These are phyloP conservation scores for Brachionus manjavacas DNA, from an alignment of 1,140 invertebrate species.

Conservation along the genomic window DNA sequence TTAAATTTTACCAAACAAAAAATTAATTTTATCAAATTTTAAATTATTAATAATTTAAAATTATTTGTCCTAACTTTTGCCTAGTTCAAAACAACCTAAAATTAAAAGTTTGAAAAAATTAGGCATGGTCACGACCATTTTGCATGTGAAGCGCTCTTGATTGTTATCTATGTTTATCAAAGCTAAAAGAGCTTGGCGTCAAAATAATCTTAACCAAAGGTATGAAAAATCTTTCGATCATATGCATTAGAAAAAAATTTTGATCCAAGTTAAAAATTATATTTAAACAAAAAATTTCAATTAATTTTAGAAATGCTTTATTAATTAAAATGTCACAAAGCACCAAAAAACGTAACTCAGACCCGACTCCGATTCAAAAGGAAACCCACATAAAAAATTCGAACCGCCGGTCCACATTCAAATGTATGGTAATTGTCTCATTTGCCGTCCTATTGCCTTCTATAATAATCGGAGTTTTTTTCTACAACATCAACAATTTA, in stretches of 20 bases:
- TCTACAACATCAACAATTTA: neutral
- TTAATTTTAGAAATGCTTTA: neutral
- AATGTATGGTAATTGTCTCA: conserved; percentile 1
- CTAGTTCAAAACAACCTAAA: no score
- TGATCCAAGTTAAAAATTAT: neutral
- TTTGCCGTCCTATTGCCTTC: conserved; percentile 1
- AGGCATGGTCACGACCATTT: neutral
- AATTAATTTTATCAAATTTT: no score
- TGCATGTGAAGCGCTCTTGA: neutral
- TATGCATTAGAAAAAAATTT: neutral
- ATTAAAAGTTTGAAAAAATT: no score
- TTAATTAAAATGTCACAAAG: neutral
- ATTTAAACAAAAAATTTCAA: neutral
- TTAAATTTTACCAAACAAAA: no score
- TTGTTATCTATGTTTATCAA: neutral
- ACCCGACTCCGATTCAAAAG: neutral
- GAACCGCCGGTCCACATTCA: neutral
- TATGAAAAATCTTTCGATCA: conserved; percentile 1
- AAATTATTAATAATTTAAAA: no score
- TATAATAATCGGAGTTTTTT: conserved; percentile 6
- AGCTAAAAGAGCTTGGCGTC: neutral
- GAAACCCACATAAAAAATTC: neutral
- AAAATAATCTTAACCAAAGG: conserved; percentile 18
- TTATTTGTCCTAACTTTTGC: no score
- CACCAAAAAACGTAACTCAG: neutral